Evolutionary conservation across 2,888 invertebrate genomes (phyloP).

Genomic region (Bombylius discolor): DNA sequence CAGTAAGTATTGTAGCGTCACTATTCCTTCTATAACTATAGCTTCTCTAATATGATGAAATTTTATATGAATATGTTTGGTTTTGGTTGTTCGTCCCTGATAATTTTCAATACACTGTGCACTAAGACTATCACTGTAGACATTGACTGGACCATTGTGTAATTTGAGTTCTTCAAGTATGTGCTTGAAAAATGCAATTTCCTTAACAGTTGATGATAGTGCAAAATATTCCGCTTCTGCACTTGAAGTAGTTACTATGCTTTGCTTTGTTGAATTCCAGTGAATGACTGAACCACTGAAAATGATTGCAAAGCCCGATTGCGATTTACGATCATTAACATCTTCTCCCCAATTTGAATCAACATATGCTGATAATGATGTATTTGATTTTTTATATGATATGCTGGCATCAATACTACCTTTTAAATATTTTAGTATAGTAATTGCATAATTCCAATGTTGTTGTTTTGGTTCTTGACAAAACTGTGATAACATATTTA

Average conservation of each 20-base stretch:
- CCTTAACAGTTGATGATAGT: background rate
- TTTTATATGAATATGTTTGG: background rate
- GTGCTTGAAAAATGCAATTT: background rate
- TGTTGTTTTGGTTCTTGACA: slow-evolving; percentile 1
- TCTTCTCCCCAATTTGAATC: background rate
- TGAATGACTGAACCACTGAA: too few relatives aligned
- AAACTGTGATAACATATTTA: slow-evolving; percentile 1
- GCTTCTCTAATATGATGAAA: background rate
- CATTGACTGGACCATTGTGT: background rate
- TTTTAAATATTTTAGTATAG: slow-evolving; percentile 1
- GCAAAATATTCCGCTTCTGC: slow-evolving; percentile 14
- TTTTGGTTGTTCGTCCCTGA: background rate
- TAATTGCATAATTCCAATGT: slow-evolving; percentile 5
- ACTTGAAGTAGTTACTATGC: slow-evolving; percentile 12
- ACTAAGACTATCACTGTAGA: background rate
- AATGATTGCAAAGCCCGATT: too few relatives aligned
- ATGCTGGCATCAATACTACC: slow-evolving; percentile 1
- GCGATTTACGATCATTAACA: too few relatives aligned
- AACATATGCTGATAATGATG: background rate
- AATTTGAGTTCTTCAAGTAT: background rate
- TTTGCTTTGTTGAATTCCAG: background rate
- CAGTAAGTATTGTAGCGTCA: background rate
- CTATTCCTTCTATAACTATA: background rate
- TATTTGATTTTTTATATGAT: background rate
- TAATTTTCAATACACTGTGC: background rate